These are phyloP conservation scores for Myrmecophaga tridactyla DNA, from an alignment of 2,113 vertebrate genomes.

Conservation along the genomic window DNA sequence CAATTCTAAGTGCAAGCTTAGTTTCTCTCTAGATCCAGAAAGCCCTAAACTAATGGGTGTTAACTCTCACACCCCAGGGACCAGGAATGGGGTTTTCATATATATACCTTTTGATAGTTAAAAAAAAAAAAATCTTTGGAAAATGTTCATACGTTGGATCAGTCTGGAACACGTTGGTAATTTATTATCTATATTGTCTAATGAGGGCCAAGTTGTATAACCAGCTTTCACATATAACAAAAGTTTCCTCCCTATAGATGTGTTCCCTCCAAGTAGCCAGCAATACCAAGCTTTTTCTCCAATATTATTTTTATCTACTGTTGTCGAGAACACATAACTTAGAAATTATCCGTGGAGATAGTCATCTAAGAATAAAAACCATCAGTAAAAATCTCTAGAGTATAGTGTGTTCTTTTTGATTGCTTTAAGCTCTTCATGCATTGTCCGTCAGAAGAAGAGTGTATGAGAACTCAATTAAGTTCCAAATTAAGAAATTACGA, in stretches of 20 bases:
- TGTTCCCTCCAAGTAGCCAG: not conserved
- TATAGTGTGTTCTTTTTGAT: slow-evolving; percentile 43
- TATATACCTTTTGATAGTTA: not conserved
- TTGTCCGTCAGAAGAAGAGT: slow-evolving; percentile 33
- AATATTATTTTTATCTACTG: not conserved
- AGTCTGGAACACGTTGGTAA: not conserved
- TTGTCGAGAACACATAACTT: not conserved
- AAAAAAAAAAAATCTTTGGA: not conserved
- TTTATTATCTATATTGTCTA: not conserved
- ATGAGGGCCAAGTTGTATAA: not conserved
- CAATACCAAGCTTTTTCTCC: not conserved
- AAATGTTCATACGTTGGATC: not conserved
- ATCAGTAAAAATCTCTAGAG: not conserved
- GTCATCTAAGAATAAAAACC: not conserved
- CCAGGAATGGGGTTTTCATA: not conserved
- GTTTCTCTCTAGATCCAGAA: not conserved
- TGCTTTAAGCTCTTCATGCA: not conserved
- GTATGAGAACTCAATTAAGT: slow-evolving; percentile 11
- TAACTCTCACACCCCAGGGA: not conserved
- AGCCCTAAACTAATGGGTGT: not conserved
- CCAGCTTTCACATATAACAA: not conserved
- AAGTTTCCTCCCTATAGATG: not conserved
- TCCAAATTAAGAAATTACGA: slow-evolving; percentile 62
- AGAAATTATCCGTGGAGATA: not conserved
- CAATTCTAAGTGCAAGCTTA: not conserved